Base-by-base conservation (phyloP, 1,140 invertebrate genomes). In the Trinorchestia longiramus region DNA sequence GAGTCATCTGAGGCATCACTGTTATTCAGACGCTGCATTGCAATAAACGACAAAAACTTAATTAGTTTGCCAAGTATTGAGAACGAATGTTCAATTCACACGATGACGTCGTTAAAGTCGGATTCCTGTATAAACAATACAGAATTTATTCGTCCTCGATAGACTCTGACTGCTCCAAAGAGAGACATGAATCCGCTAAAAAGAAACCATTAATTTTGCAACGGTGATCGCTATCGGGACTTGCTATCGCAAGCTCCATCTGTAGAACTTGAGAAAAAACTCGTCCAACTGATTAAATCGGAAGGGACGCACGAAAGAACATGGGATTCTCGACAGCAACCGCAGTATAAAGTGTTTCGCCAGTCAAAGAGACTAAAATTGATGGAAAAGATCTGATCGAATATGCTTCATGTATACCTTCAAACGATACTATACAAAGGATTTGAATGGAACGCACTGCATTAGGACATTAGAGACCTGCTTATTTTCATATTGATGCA, bases 151-250 rank as follows among this genome's bases (percentile, higher is more conserved):
- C 40, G 44, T 47, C 92, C 41, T 45, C 92, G 45, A 43, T 40
- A 45, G 41, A 94, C 44, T 45, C 43, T n/a, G 40, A 43, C 92
- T 94, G 11, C 44, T 43, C 92, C 92, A 94, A 94, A 94, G 92
- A 94, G 92, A 94, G 92, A 94, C 92, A 94, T 94, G 92, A 94
- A 94, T 94, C 92, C 47, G 92, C 43, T 94, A 94, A 94, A 94
- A 94, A 47, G 92, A 42, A 45, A 94, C 92, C 92, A 94, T 94
- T 45, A 94, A 94, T 94, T 94, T 94, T 47, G 92, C 92, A 94
- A 94, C 92, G 92, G 92, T 94, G 92, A 94, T 94, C 92, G 92
- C 92, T 94, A 94, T 94, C 92, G 40, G 36, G 92, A 94, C 92
- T 94, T 47, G 92, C 43, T 45, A 94, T 94, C 92, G 92, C 92